Evolutionary conservation across 2,888 invertebrate genomes (phyloP).

Genomic region (Lucinisca nassula): DNA sequence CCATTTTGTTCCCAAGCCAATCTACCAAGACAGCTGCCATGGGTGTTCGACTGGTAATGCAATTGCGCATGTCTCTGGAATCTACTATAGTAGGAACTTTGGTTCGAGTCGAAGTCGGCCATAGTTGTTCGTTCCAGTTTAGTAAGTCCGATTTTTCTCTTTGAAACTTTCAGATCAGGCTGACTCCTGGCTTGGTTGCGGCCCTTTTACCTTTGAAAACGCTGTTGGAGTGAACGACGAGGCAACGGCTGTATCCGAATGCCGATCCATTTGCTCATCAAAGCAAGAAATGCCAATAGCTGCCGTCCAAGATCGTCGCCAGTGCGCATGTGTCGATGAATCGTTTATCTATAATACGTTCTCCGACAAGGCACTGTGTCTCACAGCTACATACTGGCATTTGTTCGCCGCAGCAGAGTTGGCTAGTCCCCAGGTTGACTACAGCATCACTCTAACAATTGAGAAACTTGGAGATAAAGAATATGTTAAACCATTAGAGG

Average conservation of each 20-base stretch:
- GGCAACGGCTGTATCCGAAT: slow-evolving; percentile 50
- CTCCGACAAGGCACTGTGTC: slow-evolving; percentile 30
- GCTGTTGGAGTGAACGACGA: not conserved
- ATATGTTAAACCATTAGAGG: slow-evolving; percentile 84
- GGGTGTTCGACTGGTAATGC: too few relatives aligned
- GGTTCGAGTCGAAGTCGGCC: too few relatives aligned
- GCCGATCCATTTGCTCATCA: slow-evolving; percentile 65
- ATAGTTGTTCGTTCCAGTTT: too few relatives aligned
- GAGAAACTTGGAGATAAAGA: slow-evolving; percentile 65
- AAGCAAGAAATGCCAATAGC: slow-evolving; percentile 47
- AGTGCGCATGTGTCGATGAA: slow-evolving; percentile 65
- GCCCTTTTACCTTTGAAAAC: not conserved
- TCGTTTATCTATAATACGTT: not conserved
- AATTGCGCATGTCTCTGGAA: too few relatives aligned
- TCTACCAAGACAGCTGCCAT: too few relatives aligned
- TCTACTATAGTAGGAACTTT: too few relatives aligned
- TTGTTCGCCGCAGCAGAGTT: slow-evolving; percentile 71
- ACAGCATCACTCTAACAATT: slow-evolving; percentile 62
- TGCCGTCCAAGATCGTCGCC: slow-evolving; percentile 31
- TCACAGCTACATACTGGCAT: slow-evolving; percentile 59
- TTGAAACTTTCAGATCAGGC: slow-evolving; percentile 33
- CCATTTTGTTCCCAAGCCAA: too few relatives aligned
- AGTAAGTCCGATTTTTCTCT: too few relatives aligned
- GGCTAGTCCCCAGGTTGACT: slow-evolving; percentile 39
- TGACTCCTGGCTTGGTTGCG: slow-evolving; percentile 57